Evolutionary conservation across 1,140 invertebrate genomes (phyloP), one percentile per base, ranked within the genome.

Genomic region (Mesaphorura yosii): DNA sequence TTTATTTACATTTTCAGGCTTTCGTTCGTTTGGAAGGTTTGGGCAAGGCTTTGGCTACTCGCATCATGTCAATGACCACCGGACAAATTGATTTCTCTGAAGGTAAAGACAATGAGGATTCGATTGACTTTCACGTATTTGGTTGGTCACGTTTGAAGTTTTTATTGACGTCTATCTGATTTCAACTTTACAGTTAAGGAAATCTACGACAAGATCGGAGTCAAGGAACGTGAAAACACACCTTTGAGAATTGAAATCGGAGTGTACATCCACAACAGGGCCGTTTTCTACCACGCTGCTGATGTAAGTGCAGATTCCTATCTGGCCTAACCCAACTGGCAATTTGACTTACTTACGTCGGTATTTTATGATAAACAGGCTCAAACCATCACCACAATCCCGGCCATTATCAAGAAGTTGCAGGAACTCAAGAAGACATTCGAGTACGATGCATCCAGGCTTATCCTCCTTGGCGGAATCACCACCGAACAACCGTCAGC

Each of bases 1-100:
- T 51, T 41, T 44, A 17, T 1, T 37, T 23, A 38, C 45, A 48
- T 23, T 42, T 48, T n/a, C 26, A 58, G 56, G 14, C 50, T n/a
- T 62, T 59, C 51, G 19, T 59, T 50, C 60, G 60, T 52, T 25
- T 59, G 25, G 60, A 62, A 54, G 60, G 60, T 44, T 19, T 62
- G 25, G 60, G 60, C 20, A 59, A 59, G 37, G 39, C 60, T 23
- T 17, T 59, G 41, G 27, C 46, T 34, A 19, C 23, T 40, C 44
- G 49, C 15, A 46, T 62, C 39, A 59, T 62, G 60, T 49, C 46
- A 20, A 56, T 55, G 53, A 58, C 45, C 37, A 62, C 60, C 27
- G 57, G 50, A 31, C 37, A 51, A 15, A 44, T 54, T 37, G 49
- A 55, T 25, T 58, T 53, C 28, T 55, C 58, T 27, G 28, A 46